phyloP scores from a whole-genome alignment of 2,888 invertebrate species.

The Ceraclea dissimilis region DNA sequence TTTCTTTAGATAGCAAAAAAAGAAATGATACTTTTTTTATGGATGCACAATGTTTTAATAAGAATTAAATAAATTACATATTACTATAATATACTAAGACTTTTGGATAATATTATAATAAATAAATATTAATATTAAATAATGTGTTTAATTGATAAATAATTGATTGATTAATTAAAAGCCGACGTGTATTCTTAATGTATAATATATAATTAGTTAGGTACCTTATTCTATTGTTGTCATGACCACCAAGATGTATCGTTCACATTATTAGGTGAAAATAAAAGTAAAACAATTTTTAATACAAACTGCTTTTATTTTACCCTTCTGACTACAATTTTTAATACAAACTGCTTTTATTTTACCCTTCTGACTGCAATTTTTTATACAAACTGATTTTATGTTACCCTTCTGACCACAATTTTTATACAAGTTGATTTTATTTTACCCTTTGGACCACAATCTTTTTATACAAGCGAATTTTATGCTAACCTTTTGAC shows the following conservation, averaged over 20 bases:
- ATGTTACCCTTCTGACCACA: neutral
- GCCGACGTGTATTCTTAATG: slow-evolving; percentile 17
- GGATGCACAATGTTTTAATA: neutral
- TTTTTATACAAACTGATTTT: neutral
- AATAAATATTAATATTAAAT: neutral
- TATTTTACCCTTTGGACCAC: too few species aligned
- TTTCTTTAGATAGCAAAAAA: neutral
- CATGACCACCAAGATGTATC: slow-evolving; percentile 14
- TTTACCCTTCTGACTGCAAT: neutral
- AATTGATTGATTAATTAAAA: neutral
- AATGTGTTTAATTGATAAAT: neutral
- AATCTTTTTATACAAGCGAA: too few species aligned
- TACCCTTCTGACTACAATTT: neutral
- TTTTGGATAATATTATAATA: neutral
- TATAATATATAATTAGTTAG: slow-evolving; percentile 11
- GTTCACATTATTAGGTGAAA: slow-evolving; percentile 10
- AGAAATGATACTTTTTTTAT: neutral
- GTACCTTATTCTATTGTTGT: slow-evolving; percentile 5
- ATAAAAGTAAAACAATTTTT: neutral
- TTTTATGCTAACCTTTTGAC: too few species aligned
- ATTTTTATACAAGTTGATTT: neutral
- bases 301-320: neutral
- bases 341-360: neutral
- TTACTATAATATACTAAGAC: neutral
- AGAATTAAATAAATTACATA: neutral